These are phyloP conservation scores for Pyralis farinalis DNA, from an alignment of 2,888 invertebrate species.

Conservation along the genomic window DNA sequence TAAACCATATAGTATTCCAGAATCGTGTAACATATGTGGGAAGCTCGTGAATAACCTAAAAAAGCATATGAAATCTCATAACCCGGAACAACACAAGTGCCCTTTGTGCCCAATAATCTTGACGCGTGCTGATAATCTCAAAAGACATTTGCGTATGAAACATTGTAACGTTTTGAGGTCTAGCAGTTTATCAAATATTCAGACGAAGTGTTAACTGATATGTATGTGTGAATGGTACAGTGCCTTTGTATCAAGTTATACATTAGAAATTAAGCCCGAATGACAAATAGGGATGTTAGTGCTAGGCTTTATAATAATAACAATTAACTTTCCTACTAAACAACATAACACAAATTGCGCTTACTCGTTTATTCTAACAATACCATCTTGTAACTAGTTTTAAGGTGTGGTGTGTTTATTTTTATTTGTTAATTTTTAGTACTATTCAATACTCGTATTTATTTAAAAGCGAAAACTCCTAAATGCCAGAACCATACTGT, in stretches of 20 bases:
- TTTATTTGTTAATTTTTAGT: slow-evolving; percentile 24
- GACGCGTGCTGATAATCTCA: slow-evolving; percentile 85
- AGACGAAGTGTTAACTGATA: slow-evolving; percentile 49
- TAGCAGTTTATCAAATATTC: slow-evolving; percentile 62
- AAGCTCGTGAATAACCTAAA: slow-evolving; percentile 85
- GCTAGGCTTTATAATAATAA: slow-evolving; percentile 14
- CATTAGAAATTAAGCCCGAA: background rate
- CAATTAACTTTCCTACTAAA: slow-evolving; percentile 30
- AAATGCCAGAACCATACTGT: background rate
- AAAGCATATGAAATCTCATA: slow-evolving; percentile 85
- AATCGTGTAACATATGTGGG: slow-evolving; percentile 83
- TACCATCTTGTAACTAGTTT: slow-evolving; percentile 63
- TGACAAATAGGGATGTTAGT: slow-evolving; percentile 9
- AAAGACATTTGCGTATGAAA: slow-evolving; percentile 84
- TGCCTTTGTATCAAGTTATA: background rate
- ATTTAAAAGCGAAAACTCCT: slow-evolving; percentile 24
- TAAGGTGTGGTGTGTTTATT: slow-evolving; percentile 77
- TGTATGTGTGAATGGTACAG: slow-evolving; percentile 19
- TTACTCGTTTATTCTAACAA: slow-evolving; percentile 52
- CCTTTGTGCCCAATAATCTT: slow-evolving; percentile 83
- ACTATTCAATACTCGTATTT: slow-evolving; percentile 18
- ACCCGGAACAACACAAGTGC: slow-evolving; percentile 82
- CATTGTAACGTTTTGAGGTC: slow-evolving; percentile 69
- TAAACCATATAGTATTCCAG: slow-evolving; percentile 57
- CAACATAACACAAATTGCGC: slow-evolving; percentile 32